Conservation (phyloP, 1,140 invertebrate species). For the Lamellibrachia luymesi region DNA sequence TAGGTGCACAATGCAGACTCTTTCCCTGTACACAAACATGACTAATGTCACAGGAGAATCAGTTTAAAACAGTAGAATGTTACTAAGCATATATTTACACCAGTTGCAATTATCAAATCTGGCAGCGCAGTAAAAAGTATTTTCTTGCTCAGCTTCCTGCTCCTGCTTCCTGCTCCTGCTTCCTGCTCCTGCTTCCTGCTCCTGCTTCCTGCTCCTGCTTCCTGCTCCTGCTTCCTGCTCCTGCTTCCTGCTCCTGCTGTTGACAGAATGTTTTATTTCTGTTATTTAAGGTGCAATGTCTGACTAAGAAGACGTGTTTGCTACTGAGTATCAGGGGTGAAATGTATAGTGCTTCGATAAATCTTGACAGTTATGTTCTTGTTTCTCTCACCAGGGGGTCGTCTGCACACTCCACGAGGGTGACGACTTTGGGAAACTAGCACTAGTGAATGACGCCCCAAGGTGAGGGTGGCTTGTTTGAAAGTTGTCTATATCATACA, state of each 20-base stretch:
- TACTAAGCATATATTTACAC: neutral
- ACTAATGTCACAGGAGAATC: neutral
- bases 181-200: no score
- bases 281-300: no score
- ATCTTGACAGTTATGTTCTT: neutral
- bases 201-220: no score
- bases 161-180: no score
- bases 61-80: neutral
- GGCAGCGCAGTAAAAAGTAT: neutral
- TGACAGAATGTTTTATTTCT: no score
- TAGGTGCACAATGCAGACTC: neutral
- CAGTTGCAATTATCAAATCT: neutral
- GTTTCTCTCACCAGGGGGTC: conserved; percentile 62
- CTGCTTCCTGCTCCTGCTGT: no score
- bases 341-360: neutral
- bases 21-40: neutral
- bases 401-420: conserved; percentile 81
- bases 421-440: conserved; percentile 86
- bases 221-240: no score
- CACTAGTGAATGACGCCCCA: conserved; percentile 82
- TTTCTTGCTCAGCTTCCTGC: neutral
- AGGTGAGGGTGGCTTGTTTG: conserved; percentile 60
- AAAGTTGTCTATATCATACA: neutral
- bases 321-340: no score
- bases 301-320: no score